Conservation (phyloP, 1,140 invertebrate genomes). For the Semibalanus balanoides region DNA sequence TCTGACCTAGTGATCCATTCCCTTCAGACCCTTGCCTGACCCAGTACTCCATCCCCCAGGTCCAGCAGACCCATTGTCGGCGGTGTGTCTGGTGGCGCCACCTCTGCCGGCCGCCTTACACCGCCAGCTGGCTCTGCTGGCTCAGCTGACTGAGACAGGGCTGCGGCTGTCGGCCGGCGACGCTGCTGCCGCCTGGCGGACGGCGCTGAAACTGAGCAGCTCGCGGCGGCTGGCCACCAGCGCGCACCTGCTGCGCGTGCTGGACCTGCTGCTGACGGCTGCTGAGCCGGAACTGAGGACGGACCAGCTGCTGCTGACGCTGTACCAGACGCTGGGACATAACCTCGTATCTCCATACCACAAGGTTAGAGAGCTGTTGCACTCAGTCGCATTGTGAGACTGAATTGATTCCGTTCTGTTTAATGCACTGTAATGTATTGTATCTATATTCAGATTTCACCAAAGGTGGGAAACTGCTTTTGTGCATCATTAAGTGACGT, state of each 20-base stretch:
- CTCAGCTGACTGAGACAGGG: neutral
- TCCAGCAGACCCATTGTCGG: neutral
- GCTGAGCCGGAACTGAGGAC: neutral
- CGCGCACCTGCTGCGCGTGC: neutral
- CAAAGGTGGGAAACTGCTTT: no score
- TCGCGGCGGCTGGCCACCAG: neutral
- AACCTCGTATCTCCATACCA: neutral
- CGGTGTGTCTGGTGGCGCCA: neutral
- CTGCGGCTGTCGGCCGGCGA: neutral
- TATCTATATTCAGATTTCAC: no score
- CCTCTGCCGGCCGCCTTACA: neutral
- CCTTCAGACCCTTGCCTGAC: no score
- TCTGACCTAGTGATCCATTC: no score
- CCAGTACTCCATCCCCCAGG: no score
- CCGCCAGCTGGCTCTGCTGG: neutral
- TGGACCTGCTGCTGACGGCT: constrained; percentile 5
- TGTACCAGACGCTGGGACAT: neutral
- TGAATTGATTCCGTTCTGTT: no score
- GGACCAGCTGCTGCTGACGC: neutral
- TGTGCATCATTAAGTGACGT: no score
- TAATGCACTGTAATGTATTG: no score
- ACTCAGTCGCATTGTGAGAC: no score
- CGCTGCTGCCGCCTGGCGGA: neutral
- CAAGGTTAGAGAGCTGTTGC: neutral
- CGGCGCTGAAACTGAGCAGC: neutral